phyloP scores from a whole-genome alignment of 2,888 invertebrate species.

The Melanchra persicariae region DNA sequence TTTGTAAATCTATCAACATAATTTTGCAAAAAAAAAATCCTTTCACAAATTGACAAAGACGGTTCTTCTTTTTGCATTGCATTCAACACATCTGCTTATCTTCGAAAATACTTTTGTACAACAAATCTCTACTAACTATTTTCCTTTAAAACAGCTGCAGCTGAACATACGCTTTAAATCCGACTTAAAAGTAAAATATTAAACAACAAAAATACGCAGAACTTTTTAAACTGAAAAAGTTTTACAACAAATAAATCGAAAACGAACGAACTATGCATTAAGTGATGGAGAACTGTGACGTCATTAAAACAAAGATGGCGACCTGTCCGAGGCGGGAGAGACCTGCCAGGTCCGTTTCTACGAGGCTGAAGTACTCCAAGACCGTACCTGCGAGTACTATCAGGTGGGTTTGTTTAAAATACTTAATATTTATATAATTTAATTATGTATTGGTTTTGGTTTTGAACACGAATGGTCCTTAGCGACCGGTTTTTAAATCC shows the following conservation, averaged over 20 bases:
- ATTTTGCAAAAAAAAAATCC: too few species aligned
- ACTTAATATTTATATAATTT: background rate
- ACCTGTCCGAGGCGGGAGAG: slow-evolving; percentile 85
- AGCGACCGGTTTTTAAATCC: too few species aligned
- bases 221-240: slow-evolving; percentile 63
- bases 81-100: background rate
- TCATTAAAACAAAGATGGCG: slow-evolving; percentile 72
- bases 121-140: slow-evolving; percentile 14
- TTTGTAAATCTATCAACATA: too few species aligned
- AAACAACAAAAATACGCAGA: slow-evolving; percentile 54
- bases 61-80: background rate
- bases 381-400: slow-evolving; percentile 85
- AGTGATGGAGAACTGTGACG: slow-evolving; percentile 58
- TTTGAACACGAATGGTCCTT: background rate
- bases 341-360: slow-evolving; percentile 80
- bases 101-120: slow-evolving; percentile 3
- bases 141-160: slow-evolving; percentile 37
- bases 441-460: background rate
- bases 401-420: slow-evolving; percentile 73
- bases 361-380: slow-evolving; percentile 86
- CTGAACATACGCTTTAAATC: slow-evolving; percentile 61
- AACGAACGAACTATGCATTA: slow-evolving; percentile 57
- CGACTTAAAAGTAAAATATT: slow-evolving; percentile 6
- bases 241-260: slow-evolving; percentile 42
- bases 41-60: too few species aligned